Evolutionary conservation across 2,797 vertebrate species (phyloP).

Genomic region (Sebastes miniatus): DNA sequence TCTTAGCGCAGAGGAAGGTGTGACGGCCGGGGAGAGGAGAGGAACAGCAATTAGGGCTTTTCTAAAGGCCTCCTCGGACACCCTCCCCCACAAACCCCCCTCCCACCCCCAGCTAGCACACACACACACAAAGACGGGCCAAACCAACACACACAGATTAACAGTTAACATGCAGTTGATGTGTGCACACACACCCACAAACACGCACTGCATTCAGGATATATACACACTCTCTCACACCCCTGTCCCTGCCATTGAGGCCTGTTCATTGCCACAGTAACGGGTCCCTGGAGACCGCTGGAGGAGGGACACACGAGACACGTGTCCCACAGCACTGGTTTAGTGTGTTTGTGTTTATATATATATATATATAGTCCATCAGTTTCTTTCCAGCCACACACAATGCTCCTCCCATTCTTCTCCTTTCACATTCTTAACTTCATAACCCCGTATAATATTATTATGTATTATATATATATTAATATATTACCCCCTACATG

Average conservation of each 20-base stretch:
- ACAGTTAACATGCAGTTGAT: conserved; percentile 60
- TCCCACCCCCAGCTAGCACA: conserved; percentile 5
- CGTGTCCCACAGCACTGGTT: conserved; percentile 64
- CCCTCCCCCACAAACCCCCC: conserved; percentile 56
- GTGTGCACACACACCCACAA: conserved; percentile 21
- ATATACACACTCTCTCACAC: conserved; percentile 44
- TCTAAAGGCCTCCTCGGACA: conserved; percentile 83
- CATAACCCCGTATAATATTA: neutral
- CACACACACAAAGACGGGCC: conserved; percentile 43
- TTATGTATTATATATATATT: no score
- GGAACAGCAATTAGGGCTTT: conserved; percentile 89
- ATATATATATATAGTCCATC: conserved; percentile 19
- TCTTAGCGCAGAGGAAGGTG: conserved; percentile 67
- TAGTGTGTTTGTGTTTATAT: conserved; percentile 58
- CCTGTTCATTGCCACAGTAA: conserved; percentile 88
- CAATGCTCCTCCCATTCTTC: neutral
- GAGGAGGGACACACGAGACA: conserved; percentile 58
- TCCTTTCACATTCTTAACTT: neutral
- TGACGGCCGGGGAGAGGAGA: conserved; percentile 71
- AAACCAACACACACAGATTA: conserved; percentile 47
- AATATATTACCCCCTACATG: neutral
- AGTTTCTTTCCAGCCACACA: conserved; percentile 26
- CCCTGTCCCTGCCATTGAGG: conserved; percentile 78
- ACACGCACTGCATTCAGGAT: conserved; percentile 28
- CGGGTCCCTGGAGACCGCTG: conserved; percentile 87